Base-by-base conservation (phyloP, 2,888 invertebrate species). In the Amblyjoppa fuscipennis region DNA sequence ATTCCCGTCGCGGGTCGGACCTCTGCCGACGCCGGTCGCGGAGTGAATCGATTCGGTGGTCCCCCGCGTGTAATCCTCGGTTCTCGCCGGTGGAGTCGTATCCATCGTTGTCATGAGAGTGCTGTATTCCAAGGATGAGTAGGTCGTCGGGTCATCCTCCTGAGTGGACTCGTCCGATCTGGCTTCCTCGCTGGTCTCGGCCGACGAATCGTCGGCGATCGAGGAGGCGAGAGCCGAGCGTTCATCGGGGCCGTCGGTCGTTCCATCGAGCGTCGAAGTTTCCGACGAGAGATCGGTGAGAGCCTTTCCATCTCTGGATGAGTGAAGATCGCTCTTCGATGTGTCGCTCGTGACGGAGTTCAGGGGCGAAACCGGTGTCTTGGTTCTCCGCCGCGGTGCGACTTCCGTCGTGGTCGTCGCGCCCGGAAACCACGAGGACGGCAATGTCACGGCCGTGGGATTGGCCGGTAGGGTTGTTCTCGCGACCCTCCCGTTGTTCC, bases 61-160 rank as follows among this genome's bases (percentile, higher is more conserved):
- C 90, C 94, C 94, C 94, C 95, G 94, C 66, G 94, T 94, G 94
- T 94, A 95, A 89, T 94, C 95, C 95, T 95, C 95, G 94, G 94
- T 95, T 94, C 95, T 95, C 94, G 95, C 95, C 94, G 95, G 95
- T 91, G 95, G 94, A 93, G 95, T 95, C 94, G 95, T 95, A 95
- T 95, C 95, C 95, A 95, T 95, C 87, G 94, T 94, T 49, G 87
- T 87, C 87, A 88, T 88, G 75, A 81, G 45, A 53, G 87, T 87
- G 77, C 88, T 87, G 94, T 94, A 94, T 93, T 94, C 89, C 93
- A 81, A 94, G 89, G 92, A 91, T 80, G 93, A 92, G 20, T 28
- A 34, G 53, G 94, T 94, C 81, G 94, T 93, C 61, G 93, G 91
- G 66, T 94, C 94, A 87, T 94, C 91, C 69, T 93, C 93, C 76